Percentiles rank a stretch among this genome's conserved stretches.
These are phyloP conservation scores for Thunnus maccoyii DNA, from an alignment of 2,113 vertebrate species.

Conservation along the genomic window DNA sequence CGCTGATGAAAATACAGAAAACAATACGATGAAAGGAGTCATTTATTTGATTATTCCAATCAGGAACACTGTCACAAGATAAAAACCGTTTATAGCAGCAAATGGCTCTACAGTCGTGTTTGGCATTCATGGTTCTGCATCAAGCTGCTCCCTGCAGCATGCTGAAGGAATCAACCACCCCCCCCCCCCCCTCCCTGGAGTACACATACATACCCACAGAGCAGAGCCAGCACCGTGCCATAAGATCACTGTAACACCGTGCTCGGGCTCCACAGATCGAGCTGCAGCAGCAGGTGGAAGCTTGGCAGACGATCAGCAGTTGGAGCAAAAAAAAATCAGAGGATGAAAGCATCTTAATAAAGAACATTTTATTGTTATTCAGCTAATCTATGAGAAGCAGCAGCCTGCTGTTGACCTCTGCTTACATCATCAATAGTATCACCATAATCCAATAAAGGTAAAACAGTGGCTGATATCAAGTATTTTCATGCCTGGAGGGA, in stretches of 20 bases:
- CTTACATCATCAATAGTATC: too few relatives aligned
- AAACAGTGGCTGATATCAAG: too few relatives aligned
- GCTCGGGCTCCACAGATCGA: background rate
- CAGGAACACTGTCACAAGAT: background rate
- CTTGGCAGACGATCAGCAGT: slow-evolving; percentile 28
- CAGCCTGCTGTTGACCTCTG: background rate
- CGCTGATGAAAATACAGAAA: background rate
- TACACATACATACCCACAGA: background rate
- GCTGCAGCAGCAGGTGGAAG: slow-evolving; percentile 21
- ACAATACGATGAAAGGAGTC: background rate
- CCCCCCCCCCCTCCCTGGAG: background rate
- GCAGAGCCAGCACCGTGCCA: slow-evolving; percentile 3
- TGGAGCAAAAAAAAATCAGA: background rate
- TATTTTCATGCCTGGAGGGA: too few relatives aligned
- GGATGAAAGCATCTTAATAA: background rate
- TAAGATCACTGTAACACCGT: slow-evolving; percentile 18
- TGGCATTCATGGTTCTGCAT: slow-evolving; percentile 16
- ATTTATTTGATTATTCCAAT: slow-evolving; percentile 22
- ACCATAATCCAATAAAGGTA: too few relatives aligned
- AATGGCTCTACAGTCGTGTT: background rate
- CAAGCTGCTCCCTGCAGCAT: slow-evolving; percentile 37
- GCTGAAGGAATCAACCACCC: slow-evolving; percentile 5
- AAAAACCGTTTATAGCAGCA: slow-evolving; percentile 4
- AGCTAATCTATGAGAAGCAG: background rate
- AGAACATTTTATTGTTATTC: background rate